A percentile compares a stretch with the other conserved stretches of the same genome.
These are phyloP conservation scores for Trichoplax adhaerens DNA, from an alignment of 37 sponge, comb jelly and placozoan species.

Conservation along the genomic window DNA sequence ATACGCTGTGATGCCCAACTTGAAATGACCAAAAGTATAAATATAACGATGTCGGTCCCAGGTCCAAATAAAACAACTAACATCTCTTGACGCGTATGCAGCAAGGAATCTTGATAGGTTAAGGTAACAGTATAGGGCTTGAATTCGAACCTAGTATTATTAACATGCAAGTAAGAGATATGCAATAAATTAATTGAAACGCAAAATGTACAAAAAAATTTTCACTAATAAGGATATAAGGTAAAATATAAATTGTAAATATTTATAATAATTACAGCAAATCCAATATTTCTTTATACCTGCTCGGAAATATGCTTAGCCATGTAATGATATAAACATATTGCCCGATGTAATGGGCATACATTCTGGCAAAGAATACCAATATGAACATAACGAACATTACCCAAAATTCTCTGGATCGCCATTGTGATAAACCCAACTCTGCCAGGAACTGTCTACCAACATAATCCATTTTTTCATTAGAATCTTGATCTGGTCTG, in stretches of 20 bases:
- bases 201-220: too few species aligned
- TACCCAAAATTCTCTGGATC: slow-evolving; percentile 7
- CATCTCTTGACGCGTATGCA: slow-evolving; percentile 5
- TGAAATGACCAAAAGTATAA: not conserved
- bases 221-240: too few species aligned
- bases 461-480: not conserved
- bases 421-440: slow-evolving; percentile 8
- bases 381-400: slow-evolving; percentile 3
- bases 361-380: not conserved
- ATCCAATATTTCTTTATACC: too few species aligned
- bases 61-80: slow-evolving; percentile 5
- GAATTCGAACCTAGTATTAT: not conserved
- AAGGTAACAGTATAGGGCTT: slow-evolving; percentile 2
- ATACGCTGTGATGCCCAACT: slow-evolving; percentile 3
- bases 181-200: too few species aligned
- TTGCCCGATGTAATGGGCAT: slow-evolving; percentile 7
- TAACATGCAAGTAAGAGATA: too few species aligned
- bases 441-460: slow-evolving; percentile 9
- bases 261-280: too few species aligned
- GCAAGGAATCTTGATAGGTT: slow-evolving; percentile 3
- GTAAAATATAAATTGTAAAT: too few species aligned
- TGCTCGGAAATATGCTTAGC: too few species aligned
- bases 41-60: slow-evolving; percentile 1
- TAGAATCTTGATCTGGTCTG: not conserved
- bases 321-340: not conserved